A percentile compares a stretch with the other conserved stretches of the same genome.
phyloP scores from a whole-genome alignment of 2,888 invertebrate species.

The Ferrisia virgata region DNA sequence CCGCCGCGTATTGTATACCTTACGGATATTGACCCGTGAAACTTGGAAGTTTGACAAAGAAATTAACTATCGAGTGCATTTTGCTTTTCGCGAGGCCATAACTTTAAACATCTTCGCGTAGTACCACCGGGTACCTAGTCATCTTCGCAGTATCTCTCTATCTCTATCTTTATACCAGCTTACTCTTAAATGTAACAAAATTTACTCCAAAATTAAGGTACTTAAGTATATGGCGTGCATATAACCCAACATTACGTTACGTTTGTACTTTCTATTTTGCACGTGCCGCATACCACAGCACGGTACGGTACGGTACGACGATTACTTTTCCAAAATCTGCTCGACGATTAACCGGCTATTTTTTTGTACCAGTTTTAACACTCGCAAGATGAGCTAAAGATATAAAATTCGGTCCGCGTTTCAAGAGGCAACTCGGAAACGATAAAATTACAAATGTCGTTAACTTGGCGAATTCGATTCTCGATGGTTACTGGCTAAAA shows the following conservation, averaged over 20 bases:
- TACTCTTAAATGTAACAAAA: no score
- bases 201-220: no score
- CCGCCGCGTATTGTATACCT: background rate
- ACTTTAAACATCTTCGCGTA: background rate
- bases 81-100: background rate
- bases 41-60: constrained; percentile 7
- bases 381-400: background rate
- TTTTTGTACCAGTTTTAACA: background rate
- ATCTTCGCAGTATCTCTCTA: no score
- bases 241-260: no score
- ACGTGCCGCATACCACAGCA: no score
- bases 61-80: constrained; percentile 14
- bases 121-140: background rate
- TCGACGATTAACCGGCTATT: background rate
- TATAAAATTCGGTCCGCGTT: background rate
- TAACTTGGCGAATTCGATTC: background rate
- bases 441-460: constrained; percentile 2
- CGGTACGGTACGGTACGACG: no score
- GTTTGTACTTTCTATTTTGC: background rate
- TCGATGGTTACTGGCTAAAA: background rate
- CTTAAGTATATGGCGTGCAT: no score
- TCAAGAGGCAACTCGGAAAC: background rate
- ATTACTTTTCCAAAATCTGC: background rate
- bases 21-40: constrained; percentile 5
- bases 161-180: no score